These are phyloP conservation scores for Steinernema carpocapsae DNA, from an alignment of 2,888 invertebrate species.

Conservation along the genomic window DNA sequence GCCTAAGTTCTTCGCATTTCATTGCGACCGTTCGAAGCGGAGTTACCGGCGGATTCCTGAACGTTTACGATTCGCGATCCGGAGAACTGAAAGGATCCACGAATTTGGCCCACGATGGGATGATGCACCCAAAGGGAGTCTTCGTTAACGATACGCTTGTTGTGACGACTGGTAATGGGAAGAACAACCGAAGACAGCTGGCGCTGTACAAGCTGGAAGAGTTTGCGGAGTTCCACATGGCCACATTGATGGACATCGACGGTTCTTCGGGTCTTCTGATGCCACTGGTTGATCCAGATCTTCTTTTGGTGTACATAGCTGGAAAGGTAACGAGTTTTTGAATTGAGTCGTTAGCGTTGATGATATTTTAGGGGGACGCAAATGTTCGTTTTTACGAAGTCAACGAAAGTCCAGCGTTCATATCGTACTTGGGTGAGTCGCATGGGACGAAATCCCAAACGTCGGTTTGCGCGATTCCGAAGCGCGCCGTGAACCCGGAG, in stretches of 20 bases:
- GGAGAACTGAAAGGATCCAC: conserved; percentile 2
- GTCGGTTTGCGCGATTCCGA: conserved; percentile 89
- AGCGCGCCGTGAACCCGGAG: conserved; percentile 90
- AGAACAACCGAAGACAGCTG: conserved; percentile 70
- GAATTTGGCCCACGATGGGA: conserved; percentile 75
- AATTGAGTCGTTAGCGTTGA: neutral
- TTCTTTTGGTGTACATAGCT: conserved; percentile 89
- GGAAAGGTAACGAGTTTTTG: conserved; percentile 77
- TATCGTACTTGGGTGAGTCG: conserved; percentile 95
- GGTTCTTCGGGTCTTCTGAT: conserved; percentile 92
- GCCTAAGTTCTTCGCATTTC: conserved; percentile 8
- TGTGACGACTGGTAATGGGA: conserved; percentile 71
- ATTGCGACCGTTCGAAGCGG: conserved; percentile 16
- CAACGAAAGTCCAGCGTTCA: conserved; percentile 89
- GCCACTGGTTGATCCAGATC: conserved; percentile 93
- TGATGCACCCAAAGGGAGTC: conserved; percentile 39
- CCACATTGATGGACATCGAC: conserved; percentile 69
- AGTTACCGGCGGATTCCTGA: conserved; percentile 13
- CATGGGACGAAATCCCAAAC: conserved; percentile 96
- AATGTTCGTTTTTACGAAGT: conserved; percentile 93
- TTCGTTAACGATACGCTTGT: conserved; percentile 68
- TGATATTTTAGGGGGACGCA: conserved; percentile 80
- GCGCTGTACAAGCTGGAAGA: conserved; percentile 71
- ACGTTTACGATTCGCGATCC: conserved; percentile 17
- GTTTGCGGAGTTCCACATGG: conserved; percentile 20